Base-by-base conservation (phyloP, 2,797 vertebrate genomes). In the Tolypeutes matacus region DNA sequence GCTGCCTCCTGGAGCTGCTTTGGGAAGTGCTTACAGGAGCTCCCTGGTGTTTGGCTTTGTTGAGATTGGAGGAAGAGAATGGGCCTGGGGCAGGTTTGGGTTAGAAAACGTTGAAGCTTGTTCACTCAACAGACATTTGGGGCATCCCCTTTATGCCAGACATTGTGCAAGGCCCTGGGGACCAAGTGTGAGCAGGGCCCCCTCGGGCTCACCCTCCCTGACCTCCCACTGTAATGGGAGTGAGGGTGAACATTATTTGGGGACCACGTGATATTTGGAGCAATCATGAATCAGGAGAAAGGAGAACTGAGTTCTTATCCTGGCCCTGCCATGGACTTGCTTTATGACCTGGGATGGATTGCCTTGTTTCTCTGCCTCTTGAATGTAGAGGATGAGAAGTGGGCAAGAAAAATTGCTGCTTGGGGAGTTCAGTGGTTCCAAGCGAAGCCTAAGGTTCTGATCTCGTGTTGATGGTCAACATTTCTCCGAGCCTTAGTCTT, bases 311-410 rank as follows among this genome's bases (percentile, higher is more conserved):
- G 49, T 53, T 89, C 53, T 82, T 49, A 12, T 31, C 62, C 73
- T 49, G 67, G 90, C 92, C 86, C 53, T 53, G 25, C 56, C 36
- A 13, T 7, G 7, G 56, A 27, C 81, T 70, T 76, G 81, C 72
- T 83, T 95, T 93, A 56, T 88, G 87, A 81, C 42, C 14, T 9
- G n/a, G 82, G 34, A 69, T 56, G 36, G 20, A 86, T 51, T 36
- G 56, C 80, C 85, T 53, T 29, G 23, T 89, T 88, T 75, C 53
- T 93, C 77, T 94, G 67, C 58, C 34, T 91, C 65, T 86, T 56
- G 70, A 29, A 78, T 53, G 82, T 15, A 51, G 49, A 51, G 49
- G 11, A 13, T 92, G 34, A 51, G 82, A 80, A 88, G 62, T 87
- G 53, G 56, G 58, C 53, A 53, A 92, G 89, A 56, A 95, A 90